Conservation (phyloP, 2,113 vertebrate species). For the Prunella himalayana region DNA sequence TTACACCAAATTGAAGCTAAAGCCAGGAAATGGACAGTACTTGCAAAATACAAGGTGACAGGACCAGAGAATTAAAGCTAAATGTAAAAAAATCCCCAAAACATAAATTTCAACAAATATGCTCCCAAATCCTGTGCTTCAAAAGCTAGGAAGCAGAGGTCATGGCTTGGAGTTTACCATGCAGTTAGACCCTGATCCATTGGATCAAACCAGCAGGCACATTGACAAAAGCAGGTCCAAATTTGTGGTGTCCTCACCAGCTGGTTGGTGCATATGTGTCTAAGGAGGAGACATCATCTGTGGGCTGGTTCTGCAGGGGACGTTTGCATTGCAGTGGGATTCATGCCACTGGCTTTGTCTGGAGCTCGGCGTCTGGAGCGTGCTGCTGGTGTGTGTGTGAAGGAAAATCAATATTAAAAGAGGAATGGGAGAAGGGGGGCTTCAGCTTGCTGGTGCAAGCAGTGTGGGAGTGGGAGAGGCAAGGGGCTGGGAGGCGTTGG, state of each 20-base stretch:
- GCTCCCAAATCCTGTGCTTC: not conserved
- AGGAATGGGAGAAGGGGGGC: not conserved
- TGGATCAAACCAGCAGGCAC: not conserved
- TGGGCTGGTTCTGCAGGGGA: not conserved
- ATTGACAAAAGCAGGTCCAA: not conserved
- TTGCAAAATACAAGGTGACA: conserved; percentile 23
- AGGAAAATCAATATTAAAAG: not conserved
- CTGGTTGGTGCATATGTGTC: not conserved
- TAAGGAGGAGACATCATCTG: not conserved
- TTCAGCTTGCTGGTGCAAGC: not conserved
- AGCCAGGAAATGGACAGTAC: not conserved
- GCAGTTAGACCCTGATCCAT: not conserved
- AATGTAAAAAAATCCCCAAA: not conserved
- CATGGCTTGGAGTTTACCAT: not conserved
- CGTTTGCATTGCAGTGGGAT: not conserved
- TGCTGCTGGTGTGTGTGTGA: not conserved
- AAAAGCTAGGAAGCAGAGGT: not conserved
- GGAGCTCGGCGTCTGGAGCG: not conserved
- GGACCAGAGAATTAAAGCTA: not conserved
- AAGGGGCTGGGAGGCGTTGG: fast-evolving
- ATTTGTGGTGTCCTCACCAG: not conserved
- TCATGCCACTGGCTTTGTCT: not conserved
- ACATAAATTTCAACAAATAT: not conserved
- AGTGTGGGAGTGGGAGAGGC: not conserved
- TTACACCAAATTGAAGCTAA: conserved; percentile 26